Evolutionary conservation across 2,113 vertebrate genomes (phyloP).

Genomic region (Willisornis vidua): DNA sequence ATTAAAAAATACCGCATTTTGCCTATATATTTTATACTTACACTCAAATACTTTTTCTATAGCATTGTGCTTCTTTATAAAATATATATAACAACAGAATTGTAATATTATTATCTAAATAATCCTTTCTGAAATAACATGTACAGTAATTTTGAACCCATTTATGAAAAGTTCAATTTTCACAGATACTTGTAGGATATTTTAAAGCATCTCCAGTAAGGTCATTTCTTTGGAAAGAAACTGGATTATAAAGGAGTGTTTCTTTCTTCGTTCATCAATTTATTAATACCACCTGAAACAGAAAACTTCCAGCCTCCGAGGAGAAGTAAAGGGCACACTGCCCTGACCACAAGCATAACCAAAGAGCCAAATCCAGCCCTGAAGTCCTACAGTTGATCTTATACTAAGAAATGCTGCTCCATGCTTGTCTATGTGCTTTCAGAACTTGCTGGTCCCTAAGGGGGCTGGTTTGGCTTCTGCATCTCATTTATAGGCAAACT

Average conservation of each 20-base stretch:
- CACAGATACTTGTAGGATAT: neutral
- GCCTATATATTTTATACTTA: neutral
- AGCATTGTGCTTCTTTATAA: neutral
- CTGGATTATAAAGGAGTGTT: neutral
- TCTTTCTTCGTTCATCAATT: neutral
- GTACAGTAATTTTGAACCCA: neutral
- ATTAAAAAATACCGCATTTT: neutral
- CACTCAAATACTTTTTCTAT: neutral
- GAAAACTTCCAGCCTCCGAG: neutral
- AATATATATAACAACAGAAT: neutral
- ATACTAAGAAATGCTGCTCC: neutral
- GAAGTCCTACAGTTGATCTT: neutral
- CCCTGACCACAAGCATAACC: neutral
- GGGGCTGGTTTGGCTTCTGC: neutral
- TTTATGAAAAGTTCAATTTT: neutral
- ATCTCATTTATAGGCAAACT: neutral
- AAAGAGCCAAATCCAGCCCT: neutral
- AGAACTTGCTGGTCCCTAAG: fast-evolving
- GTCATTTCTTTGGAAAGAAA: neutral
- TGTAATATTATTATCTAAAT: neutral
- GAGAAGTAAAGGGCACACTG: neutral
- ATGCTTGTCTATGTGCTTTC: fast-evolving
- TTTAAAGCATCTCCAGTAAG: neutral
- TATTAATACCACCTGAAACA: neutral
- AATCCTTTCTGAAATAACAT: neutral